Base-by-base conservation (phyloP, 1,140 invertebrate species). In the Drosophila busckii region DNA sequence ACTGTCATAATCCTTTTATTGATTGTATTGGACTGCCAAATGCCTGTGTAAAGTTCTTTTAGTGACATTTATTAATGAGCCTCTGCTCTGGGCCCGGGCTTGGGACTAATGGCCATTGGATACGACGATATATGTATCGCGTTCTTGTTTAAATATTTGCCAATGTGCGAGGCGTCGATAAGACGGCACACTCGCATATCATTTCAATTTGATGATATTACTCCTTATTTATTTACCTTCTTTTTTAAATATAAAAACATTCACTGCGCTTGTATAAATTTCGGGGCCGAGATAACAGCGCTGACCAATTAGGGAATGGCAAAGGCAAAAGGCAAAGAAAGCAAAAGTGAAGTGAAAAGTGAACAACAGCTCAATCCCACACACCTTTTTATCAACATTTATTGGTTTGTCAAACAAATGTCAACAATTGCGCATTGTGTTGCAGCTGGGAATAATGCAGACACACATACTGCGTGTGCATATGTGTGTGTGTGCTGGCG, bases 381-480 rank as follows among this genome's bases (percentile, higher is more conserved):
- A 52, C 55, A 58, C 56, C 49, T 54, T 54, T 53, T 58, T 63
- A 63, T 63, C 48, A 54, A 54, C 40, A 59, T 76, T 76, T 80
- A 76, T 76, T 73, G 61, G 65, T 80, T 80, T 59, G 73, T 67
- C 67, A 67, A 71, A 71, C 73, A 80, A 76, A 71, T 80, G 71
- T 76, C 73, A 76, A 76, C 71, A 76, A 76, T 76, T 76, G 71
- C 73, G 67, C 71, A 76, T 76, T 76, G n/a, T n/a, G 71, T 76
- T 76, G 73, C 70, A 75, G 67, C 73, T 76, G 70, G 61, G 50
- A 78, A 52, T 34, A 32, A 22, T 44, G 49, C 23, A 58, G 28
- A 32, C 12, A 8, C 26, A 15, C 22, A 26, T 16, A 55, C 44
- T 22, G 26, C n/a, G 16, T 38, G 20, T 23, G 32, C 10, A 10